Evolutionary conservation across 2,888 invertebrate species (phyloP).

Genomic region (Drosophila ustulata): DNA sequence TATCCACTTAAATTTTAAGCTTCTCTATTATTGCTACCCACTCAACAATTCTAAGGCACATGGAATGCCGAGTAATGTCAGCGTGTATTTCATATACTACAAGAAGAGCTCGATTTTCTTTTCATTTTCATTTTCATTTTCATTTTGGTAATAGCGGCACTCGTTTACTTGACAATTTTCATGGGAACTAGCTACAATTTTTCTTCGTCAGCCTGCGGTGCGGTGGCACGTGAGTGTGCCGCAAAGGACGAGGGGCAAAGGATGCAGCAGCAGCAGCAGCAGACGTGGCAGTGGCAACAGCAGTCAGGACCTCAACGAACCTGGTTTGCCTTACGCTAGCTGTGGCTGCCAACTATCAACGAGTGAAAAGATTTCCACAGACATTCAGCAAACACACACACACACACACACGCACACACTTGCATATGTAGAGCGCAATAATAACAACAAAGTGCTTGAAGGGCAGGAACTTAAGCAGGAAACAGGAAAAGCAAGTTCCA

Average conservation of each 20-base stretch:
- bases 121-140: slow-evolving; percentile 59
- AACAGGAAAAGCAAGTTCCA: slow-evolving; percentile 77
- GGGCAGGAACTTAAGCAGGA: slow-evolving; percentile 76
- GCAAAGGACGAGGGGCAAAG: slow-evolving; percentile 3
- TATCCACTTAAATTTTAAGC: not conserved
- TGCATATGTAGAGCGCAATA: slow-evolving; percentile 16
- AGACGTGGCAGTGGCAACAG: slow-evolving; percentile 5
- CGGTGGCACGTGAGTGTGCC: not conserved
- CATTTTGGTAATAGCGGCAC: slow-evolving; percentile 72
- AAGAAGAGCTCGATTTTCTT: slow-evolving; percentile 74
- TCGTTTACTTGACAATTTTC: slow-evolving; percentile 73
- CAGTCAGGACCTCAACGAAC: slow-evolving; percentile 51
- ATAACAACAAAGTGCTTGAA: slow-evolving; percentile 61
- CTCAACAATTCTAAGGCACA: not conserved
- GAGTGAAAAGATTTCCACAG: slow-evolving; percentile 66
- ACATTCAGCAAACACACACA: slow-evolving; percentile 37
- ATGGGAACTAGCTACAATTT: slow-evolving; percentile 75
- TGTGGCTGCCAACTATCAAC: slow-evolving; percentile 62
- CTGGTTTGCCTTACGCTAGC: slow-evolving; percentile 41
- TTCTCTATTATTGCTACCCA: not conserved
- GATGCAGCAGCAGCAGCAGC: slow-evolving; percentile 6
- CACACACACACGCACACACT: slow-evolving; percentile 1
- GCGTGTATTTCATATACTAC: slow-evolving; percentile 51
- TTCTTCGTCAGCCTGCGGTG: slow-evolving; percentile 64
- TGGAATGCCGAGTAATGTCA: not conserved